Base-by-base conservation (phyloP, 1,140 invertebrate species). In the Rhyzopertha dominica region DNA sequence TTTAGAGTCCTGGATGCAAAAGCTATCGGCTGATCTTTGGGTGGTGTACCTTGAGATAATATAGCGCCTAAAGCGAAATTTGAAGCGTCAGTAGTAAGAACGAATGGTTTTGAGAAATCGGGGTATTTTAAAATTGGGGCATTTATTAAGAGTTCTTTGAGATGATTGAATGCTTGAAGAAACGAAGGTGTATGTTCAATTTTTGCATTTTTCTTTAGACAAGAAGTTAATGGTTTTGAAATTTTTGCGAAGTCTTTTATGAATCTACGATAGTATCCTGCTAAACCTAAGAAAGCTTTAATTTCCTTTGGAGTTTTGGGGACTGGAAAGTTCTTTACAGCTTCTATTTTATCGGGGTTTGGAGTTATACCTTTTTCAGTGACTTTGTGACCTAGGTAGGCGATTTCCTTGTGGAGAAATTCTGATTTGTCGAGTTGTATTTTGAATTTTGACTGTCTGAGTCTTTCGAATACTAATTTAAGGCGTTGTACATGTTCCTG, bases 121-220 rank as follows among this genome's bases (percentile, higher is more conserved):
- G 68, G 63, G 28, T 64, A 67, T 52, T 50, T 47, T 9, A 69
- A 22, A 0, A 69, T 24, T n/a, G n/a, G n/a, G n/a, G n/a, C n/a
- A n/a, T n/a, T n/a, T n/a, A n/a, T n/a, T n/a, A n/a, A n/a, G n/a
- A n/a, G n/a, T n/a, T n/a, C n/a, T n/a, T n/a, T n/a, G n/a, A n/a
- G n/a, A n/a, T n/a, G n/a, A n/a, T n/a, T n/a, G n/a, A n/a, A n/a
- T n/a, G n/a, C n/a, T n/a, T n/a, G n/a, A n/a, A n/a, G n/a, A n/a
- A n/a, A n/a, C n/a, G n/a, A n/a, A n/a, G n/a, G n/a, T n/a, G n/a
- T n/a, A n/a, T n/a, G n/a, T n/a, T n/a, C n/a, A 13, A n/a, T n/a
- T n/a, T n/a, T n/a, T n/a, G n/a, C n/a, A n/a, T n/a, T n/a, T n/a
- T n/a, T n/a, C n/a, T n/a, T n/a, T n/a, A n/a, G n/a, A n/a, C n/a